Evolutionary conservation across 2,888 invertebrate species (phyloP).

Genomic region (Cyaniris semiargus): DNA sequence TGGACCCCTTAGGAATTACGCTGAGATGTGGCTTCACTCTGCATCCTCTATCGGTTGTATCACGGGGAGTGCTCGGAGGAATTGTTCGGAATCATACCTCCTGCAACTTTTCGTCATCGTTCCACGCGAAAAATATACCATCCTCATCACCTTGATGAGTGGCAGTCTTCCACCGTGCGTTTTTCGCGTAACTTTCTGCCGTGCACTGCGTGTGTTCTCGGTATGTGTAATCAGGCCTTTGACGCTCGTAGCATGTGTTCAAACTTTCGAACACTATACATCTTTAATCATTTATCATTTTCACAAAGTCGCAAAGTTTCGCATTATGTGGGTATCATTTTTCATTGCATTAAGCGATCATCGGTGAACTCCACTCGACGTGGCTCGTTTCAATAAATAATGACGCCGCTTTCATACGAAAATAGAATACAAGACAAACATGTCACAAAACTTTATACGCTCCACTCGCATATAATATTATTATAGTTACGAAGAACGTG

Average conservation of each 20-base stretch:
- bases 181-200: no score
- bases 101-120: no score
- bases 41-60: no score
- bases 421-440: slow-evolving; percentile 11
- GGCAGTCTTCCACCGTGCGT: no score
- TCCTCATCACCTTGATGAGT: no score
- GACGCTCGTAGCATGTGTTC: background rate
- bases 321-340: slow-evolving; percentile 1
- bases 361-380: background rate
- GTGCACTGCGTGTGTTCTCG: no score
- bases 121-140: no score
- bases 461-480: background rate
- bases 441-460: background rate
- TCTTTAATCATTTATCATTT: background rate
- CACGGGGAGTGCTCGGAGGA: no score
- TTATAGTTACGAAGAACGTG: background rate
- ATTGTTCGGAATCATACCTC: no score
- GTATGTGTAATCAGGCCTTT: no score
- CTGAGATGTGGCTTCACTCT: no score
- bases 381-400: background rate
- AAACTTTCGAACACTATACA: background rate
- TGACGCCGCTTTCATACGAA: background rate
- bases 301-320: background rate
- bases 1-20: no score
- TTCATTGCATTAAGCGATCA: background rate